Base-by-base conservation (phyloP, 1,140 invertebrate species). In the Periplaneta americana region DNA sequence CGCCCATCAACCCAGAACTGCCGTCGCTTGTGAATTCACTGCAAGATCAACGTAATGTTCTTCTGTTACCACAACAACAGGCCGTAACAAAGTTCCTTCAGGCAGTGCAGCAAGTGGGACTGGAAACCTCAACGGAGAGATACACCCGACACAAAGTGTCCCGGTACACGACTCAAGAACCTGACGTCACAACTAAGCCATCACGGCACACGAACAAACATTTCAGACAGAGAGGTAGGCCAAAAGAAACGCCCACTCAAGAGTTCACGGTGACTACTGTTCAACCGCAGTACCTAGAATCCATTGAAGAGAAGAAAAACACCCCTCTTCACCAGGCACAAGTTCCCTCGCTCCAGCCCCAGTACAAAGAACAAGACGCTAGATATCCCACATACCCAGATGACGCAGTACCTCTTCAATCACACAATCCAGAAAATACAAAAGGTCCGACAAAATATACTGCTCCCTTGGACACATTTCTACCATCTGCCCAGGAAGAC, bases 11-110 rank as follows among this genome's bases (percentile, higher is more conserved):
- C 18, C 89, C 90, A 0, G 89, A 91, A 80, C 86, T 92, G 36
- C 90, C 91, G 15, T 90, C 91, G 2, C 84, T 92, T 32, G 90
- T 92, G 0, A 93, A 92, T 84, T 90, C 91, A 17, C 86, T 93
- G 31, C 86, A 92, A 82, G 91, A 93, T 77, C 86, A n/a, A 34
- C 34, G 57, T 15, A 18, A 35, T 33, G 35, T 76, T n/a, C 48
- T 75, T 18, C 82, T 78, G 0, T 5, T 32, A 33, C 82, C 78
- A 1, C 66, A 37, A 2, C 13, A 76, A 8, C 35, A 34, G 10
- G 31, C 18, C 6, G 31, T 11, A 18, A 31, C 74, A n/a, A 5
- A 31, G 4, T 31, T 36, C 74, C 18, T 18, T 31, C 66, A 36
- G 36, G 66, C 34, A 9, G 36, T 18, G 18, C n/a, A 66, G n/a